Evolutionary conservation across 2,888 invertebrate species (phyloP).

Genomic region (Sesamia inferens): DNA sequence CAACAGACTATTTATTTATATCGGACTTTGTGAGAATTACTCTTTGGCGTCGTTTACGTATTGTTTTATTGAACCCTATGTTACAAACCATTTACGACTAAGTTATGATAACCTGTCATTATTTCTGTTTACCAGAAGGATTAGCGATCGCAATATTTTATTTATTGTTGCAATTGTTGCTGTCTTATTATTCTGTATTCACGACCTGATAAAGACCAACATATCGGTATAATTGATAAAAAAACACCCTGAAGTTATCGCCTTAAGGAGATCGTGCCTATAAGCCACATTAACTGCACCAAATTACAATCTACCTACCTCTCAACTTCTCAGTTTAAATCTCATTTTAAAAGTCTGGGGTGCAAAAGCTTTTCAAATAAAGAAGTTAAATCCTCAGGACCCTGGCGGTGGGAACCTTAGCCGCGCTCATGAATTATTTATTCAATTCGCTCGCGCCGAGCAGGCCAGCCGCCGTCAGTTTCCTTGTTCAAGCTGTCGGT

Average conservation of each 20-base stretch:
- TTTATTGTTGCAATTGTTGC: not conserved
- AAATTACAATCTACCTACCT: conserved; percentile 28
- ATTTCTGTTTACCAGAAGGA: not conserved
- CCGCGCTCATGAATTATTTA: conserved; percentile 65
- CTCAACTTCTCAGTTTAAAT: conserved; percentile 39
- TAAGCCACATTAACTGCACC: conserved; percentile 10
- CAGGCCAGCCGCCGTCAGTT: conserved; percentile 56
- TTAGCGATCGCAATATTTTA: not conserved
- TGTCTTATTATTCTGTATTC: not conserved
- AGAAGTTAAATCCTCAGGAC: conserved; percentile 53
- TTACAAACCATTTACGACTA: not conserved
- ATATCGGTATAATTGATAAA: no score
- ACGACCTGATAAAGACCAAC: not conserved
- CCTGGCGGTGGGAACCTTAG: conserved; percentile 57
- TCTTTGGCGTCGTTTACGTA: not conserved
- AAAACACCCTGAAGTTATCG: not conserved
- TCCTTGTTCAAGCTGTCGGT: conserved; percentile 63
- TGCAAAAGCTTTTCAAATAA: conserved; percentile 61
- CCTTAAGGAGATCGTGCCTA: no score
- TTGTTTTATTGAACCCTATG: not conserved
- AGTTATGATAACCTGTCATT: not conserved
- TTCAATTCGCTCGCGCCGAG: conserved; percentile 60
- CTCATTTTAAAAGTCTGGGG: conserved; percentile 36
- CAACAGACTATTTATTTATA: conserved; percentile 22
- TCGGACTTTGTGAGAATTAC: conserved; percentile 24